These are phyloP conservation scores for Coreoperca whiteheadi DNA, from an alignment of 2,113 vertebrate species.

Conservation along the genomic window DNA sequence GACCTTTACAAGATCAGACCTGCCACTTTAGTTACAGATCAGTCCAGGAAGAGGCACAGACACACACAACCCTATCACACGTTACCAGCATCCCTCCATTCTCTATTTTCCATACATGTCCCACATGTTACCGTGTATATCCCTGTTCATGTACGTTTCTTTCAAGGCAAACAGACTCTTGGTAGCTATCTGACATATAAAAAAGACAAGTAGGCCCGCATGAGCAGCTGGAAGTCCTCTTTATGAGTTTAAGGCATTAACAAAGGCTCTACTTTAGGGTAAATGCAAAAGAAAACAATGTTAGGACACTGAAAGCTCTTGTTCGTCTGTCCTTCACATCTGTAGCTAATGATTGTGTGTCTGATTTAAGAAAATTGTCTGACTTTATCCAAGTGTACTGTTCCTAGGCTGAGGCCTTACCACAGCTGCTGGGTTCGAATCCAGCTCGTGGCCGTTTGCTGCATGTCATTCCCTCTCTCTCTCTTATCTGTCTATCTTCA, in stretches of 20 bases:
- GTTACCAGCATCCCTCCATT: constrained; percentile 9
- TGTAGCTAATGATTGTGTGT: background rate
- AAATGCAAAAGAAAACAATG: constrained; percentile 11
- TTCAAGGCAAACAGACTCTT: background rate
- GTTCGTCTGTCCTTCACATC: background rate
- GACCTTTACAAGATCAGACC: constrained; percentile 86
- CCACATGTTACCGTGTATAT: constrained; percentile 7
- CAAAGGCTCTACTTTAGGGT: background rate
- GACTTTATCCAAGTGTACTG: background rate
- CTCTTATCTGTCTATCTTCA: too few relatives aligned
- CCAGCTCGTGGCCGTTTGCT: too few relatives aligned
- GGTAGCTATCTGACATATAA: background rate
- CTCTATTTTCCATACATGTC: background rate
- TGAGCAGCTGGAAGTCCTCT: background rate
- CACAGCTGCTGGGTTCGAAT: too few relatives aligned
- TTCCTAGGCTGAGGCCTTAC: too few relatives aligned
- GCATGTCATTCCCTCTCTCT: too few relatives aligned
- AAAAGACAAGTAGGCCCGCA: background rate
- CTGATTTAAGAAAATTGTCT: background rate
- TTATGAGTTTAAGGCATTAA: background rate
- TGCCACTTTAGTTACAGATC: constrained; percentile 83
- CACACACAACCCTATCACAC: constrained; percentile 18
- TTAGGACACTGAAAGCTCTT: background rate
- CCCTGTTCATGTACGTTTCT: background rate
- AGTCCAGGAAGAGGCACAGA: constrained; percentile 72